Evolutionary conservation across 2,888 invertebrate species (phyloP).

Genomic region (Diogma glabrata): DNA sequence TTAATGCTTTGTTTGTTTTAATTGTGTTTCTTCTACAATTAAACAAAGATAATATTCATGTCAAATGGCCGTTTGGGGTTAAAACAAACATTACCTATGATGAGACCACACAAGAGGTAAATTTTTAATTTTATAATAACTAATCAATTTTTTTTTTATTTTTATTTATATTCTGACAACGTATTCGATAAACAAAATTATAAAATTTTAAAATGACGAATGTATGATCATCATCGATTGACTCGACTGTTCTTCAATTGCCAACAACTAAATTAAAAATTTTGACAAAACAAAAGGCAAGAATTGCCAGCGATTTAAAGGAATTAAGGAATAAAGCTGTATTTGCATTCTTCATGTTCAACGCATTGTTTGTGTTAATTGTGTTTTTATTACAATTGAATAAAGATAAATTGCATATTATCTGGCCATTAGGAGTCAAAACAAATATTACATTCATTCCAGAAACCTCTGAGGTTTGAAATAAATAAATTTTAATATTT

Average conservation of each 20-base stretch:
- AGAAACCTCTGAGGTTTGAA: constrained; percentile 77
- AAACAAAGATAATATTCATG: constrained; percentile 92
- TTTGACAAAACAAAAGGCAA: constrained; percentile 65
- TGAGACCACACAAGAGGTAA: constrained; percentile 86
- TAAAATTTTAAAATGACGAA: too few species aligned
- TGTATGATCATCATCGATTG: constrained; percentile 4
- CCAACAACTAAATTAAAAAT: constrained; percentile 8
- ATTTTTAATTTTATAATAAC: constrained; percentile 23
- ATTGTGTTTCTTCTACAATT: constrained; percentile 97
- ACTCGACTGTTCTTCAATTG: constrained; percentile 3
- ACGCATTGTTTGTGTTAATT: constrained; percentile 97
- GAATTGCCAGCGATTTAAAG: constrained; percentile 80
- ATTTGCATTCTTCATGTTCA: constrained; percentile 98
- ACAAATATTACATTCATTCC: constrained; percentile 90
- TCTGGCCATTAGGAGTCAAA: constrained; percentile 93
- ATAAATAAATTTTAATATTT: constrained; percentile 19
- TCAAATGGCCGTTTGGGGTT: constrained; percentile 93
- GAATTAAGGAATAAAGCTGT: constrained; percentile 95
- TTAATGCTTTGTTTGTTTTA: constrained; percentile 96
- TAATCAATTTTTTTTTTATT: constrained; percentile 3
- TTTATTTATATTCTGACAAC: constrained; percentile 9
- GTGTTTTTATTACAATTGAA: constrained; percentile 98
- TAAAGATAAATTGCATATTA: constrained; percentile 94
- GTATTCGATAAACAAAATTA: too few species aligned
- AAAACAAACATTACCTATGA: constrained; percentile 88